These are phyloP conservation scores for Drosophila seclusa DNA, from an alignment of 2,888 invertebrate genomes.

Conservation along the genomic window DNA sequence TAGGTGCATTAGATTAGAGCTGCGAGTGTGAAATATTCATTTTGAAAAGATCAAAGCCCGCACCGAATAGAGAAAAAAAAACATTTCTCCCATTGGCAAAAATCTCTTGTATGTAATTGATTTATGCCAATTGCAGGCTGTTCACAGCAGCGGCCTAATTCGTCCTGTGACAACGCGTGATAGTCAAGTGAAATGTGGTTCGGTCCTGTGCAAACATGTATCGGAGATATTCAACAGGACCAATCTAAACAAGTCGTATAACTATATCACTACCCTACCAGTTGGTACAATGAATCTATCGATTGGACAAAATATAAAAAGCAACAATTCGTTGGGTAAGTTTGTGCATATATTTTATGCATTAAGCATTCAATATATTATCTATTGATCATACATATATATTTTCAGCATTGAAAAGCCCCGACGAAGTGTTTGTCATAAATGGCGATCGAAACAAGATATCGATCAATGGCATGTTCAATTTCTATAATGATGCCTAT, in stretches of 20 bases:
- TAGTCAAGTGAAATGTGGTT: conserved; percentile 85
- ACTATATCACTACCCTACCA: conserved; percentile 92
- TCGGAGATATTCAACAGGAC: conserved; percentile 93
- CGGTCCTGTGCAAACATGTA: conserved; percentile 88
- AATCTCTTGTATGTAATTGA: not conserved
- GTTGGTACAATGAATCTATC: conserved; percentile 94
- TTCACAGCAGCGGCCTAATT: conserved; percentile 79
- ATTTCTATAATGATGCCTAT: conserved; percentile 91
- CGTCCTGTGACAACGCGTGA: conserved; percentile 82
- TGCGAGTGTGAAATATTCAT: conserved; percentile 30
- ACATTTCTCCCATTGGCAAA: not conserved
- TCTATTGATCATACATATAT: not conserved
- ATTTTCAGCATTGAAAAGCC: conserved; percentile 89
- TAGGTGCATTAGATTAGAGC: conserved; percentile 46
- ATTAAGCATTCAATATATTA: not conserved
- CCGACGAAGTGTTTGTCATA: conserved; percentile 91
- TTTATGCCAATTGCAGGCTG: conserved; percentile 67
- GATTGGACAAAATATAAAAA: conserved; percentile 91
- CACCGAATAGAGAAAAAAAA: not conserved
- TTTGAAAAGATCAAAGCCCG: conserved; percentile 21
- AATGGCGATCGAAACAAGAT: conserved; percentile 90
- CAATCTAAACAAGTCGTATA: conserved; percentile 92
- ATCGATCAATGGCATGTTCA: conserved; percentile 89
- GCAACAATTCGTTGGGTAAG: conserved; percentile 93
- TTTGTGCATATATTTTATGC: conserved; percentile 5